Percentiles rank a stretch among this genome's conserved stretches.
These are phyloP conservation scores for Coendou prehensilis DNA, from an alignment of 2,797 vertebrate genomes.

Conservation along the genomic window DNA sequence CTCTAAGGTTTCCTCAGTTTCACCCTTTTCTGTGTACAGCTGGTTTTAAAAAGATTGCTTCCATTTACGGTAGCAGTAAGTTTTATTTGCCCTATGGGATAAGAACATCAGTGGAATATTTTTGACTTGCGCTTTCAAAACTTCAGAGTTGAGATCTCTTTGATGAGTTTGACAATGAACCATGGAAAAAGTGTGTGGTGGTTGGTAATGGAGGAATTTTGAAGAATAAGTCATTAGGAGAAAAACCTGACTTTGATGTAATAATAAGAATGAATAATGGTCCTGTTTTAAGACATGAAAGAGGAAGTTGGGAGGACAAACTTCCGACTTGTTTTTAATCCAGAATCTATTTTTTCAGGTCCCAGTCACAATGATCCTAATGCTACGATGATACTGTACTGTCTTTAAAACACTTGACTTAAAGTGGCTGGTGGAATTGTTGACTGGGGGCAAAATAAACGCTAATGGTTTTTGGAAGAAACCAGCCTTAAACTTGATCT, in stretches of 20 bases:
- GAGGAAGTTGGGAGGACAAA: slow-evolving; percentile 91
- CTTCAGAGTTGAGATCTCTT: slow-evolving; percentile 88
- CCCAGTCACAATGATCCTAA: slow-evolving; percentile 89
- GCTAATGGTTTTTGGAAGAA: slow-evolving; percentile 91
- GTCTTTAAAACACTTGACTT: slow-evolving; percentile 90
- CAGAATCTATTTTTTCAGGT: slow-evolving; percentile 91
- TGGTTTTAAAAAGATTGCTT: slow-evolving; percentile 87
- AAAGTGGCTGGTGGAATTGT: slow-evolving; percentile 90
- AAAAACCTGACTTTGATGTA: too few species aligned
- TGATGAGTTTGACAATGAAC: slow-evolving; percentile 79
- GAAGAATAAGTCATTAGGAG: too few species aligned
- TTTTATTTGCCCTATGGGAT: slow-evolving; percentile 90
- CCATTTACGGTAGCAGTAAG: slow-evolving; percentile 82
- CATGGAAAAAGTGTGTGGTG: too few species aligned
- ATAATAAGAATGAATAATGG: slow-evolving; percentile 90
- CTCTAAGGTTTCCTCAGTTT: slow-evolving; percentile 83
- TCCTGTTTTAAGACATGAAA: slow-evolving; percentile 90
- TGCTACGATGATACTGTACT: slow-evolving; percentile 87
- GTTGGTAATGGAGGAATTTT: too few species aligned
- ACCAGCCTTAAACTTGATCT: slow-evolving; percentile 90
- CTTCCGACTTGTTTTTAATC: slow-evolving; percentile 91
- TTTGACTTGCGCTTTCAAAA: slow-evolving; percentile 88
- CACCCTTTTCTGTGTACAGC: slow-evolving; percentile 89
- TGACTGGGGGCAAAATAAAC: slow-evolving; percentile 86
- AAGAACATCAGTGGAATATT: slow-evolving; percentile 87